Percentiles rank a stretch among this genome's conserved stretches.
These are phyloP conservation scores for Apodemia duryi DNA, from an alignment of 2,888 invertebrate genomes.

Conservation along the genomic window DNA sequence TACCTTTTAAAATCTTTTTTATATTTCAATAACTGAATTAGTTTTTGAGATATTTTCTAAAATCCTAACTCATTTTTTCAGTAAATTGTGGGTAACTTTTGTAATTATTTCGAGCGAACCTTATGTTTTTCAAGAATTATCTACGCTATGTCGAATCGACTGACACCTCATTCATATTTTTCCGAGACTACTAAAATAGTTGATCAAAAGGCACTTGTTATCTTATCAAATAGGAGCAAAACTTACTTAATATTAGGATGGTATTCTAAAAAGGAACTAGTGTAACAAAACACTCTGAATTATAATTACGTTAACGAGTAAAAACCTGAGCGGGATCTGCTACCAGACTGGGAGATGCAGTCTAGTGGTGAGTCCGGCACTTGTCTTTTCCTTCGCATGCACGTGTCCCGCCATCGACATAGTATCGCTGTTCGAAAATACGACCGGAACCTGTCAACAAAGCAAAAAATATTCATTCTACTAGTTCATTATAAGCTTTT, in stretches of 20 bases:
- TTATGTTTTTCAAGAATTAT: no score
- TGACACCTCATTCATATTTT: no score
- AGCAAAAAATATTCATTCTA: background rate
- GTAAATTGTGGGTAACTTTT: no score
- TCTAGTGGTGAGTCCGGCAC: slow-evolving; percentile 74
- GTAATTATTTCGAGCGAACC: no score
- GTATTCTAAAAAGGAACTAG: background rate
- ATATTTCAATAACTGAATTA: no score
- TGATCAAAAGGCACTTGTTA: no score
- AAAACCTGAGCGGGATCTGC: slow-evolving; percentile 81
- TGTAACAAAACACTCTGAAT: slow-evolving; percentile 37
- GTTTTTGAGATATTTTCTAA: no score
- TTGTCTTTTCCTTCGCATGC: slow-evolving; percentile 55
- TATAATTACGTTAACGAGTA: slow-evolving; percentile 81
- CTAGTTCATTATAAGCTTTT: background rate
- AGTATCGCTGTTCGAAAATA: slow-evolving; percentile 84
- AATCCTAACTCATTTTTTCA: no score
- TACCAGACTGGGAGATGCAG: slow-evolving; percentile 74
- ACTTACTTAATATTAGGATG: background rate
- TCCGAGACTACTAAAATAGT: no score
- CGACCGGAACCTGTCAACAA: slow-evolving; percentile 79
- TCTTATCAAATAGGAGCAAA: background rate
- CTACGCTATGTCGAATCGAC: no score
- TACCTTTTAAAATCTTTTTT: no score
- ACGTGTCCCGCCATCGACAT: slow-evolving; percentile 78